A percentile compares a stretch with the other conserved stretches of the same genome.
Evolutionary conservation across 2,797 vertebrate species (phyloP).

Genomic region (Sebastes vulpes): DNA sequence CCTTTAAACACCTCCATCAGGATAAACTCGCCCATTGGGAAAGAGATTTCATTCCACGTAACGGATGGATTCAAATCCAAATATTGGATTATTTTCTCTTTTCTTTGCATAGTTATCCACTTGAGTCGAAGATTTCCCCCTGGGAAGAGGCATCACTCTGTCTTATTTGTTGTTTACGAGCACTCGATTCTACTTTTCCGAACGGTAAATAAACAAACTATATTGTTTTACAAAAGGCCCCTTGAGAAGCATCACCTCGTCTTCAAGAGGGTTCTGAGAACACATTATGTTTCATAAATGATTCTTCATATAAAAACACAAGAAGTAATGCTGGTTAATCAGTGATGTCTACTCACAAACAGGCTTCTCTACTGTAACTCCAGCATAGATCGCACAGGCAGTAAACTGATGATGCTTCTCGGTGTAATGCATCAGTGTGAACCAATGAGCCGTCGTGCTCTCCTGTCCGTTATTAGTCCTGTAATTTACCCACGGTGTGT

Average conservation of each 20-base stretch:
- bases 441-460: not conserved
- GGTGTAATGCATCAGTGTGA: not conserved
- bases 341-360: not conserved
- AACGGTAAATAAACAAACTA: not conserved
- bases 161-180: not conserved
- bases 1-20: not conserved
- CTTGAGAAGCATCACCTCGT: not conserved
- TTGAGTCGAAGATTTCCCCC: not conserved
- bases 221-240: not conserved
- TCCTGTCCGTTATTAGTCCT: not conserved
- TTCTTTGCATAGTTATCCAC: not conserved
- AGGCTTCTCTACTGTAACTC: not conserved
- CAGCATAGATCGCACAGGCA: not conserved
- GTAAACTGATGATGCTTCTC: not conserved
- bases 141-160: not conserved
- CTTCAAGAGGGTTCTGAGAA: not conserved
- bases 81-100: not conserved
- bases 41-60: not conserved
- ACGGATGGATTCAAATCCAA: not conserved
- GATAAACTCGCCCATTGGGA: not conserved
- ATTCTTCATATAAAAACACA: not conserved
- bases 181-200: not conserved
- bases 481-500: not conserved
- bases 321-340: not conserved
- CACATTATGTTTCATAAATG: not conserved